Conservation (phyloP, 2,797 vertebrate species). For the Hemibagrus guttatus region DNA sequence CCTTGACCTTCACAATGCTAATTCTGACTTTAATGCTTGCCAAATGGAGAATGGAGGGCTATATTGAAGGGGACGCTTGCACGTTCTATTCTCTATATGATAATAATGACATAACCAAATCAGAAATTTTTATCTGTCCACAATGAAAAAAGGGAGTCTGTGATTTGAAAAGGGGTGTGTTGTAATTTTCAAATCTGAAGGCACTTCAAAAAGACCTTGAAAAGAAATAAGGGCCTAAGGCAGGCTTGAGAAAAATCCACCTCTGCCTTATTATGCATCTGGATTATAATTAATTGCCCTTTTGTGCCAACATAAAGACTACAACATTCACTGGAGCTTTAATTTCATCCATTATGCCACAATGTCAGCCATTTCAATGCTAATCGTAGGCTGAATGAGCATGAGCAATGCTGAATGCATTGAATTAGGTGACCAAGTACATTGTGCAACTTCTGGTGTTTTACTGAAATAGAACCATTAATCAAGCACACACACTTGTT, state of each 20-base stretch:
- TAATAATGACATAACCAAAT: conserved; percentile 26
- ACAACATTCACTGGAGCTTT: conserved; percentile 40
- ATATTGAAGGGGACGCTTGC: not conserved
- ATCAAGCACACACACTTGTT: conserved; percentile 44
- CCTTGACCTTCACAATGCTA: conserved; percentile 52
- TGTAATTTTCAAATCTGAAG: conserved; percentile 20
- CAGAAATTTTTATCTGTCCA: conserved; percentile 18
- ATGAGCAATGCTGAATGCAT: too few species aligned
- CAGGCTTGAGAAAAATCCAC: conserved; percentile 21
- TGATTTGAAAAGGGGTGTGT: not conserved
- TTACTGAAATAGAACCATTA: conserved; percentile 39
- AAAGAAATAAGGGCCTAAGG: conserved; percentile 17
- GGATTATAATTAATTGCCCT: conserved; percentile 32
- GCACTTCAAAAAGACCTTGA: not conserved
- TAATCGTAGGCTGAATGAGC: conserved; percentile 48
- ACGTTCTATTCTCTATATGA: conserved; percentile 26
- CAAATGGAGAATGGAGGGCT: not conserved
- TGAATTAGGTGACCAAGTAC: conserved; percentile 44
- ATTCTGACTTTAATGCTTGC: conserved; percentile 42
- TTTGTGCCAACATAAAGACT: conserved; percentile 39
- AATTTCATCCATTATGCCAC: conserved; percentile 48
- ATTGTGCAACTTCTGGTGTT: conserved; percentile 17
- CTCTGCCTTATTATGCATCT: conserved; percentile 15
- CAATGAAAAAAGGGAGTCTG: not conserved
- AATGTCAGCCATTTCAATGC: conserved; percentile 47